Base-by-base conservation (phyloP, 2,797 vertebrate genomes). In the Poecile montanus region DNA sequence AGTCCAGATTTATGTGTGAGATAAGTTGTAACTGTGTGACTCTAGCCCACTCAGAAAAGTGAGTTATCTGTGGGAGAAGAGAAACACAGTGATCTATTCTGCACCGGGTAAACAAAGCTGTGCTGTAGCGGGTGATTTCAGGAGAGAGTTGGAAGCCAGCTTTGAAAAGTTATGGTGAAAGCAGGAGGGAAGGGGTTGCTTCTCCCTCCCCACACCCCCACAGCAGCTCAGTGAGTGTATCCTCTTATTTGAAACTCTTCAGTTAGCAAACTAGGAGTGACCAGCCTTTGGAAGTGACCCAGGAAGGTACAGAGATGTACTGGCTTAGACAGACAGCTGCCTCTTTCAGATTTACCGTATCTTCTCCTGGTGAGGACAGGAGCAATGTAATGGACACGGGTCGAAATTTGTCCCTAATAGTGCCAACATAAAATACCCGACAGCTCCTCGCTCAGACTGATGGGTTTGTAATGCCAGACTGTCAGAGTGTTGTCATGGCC, bases 41-140 rank as follows among this genome's bases (percentile, higher is more conserved):
- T 95, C 30, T 63, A 93, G 89, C 91, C 92, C 89, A 93, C 92
- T 93, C 91, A 92, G 93, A 93, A 94, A 92, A 84, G 77, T 90
- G 83, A 96, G 76, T 89, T 94, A 88, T 93, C 74, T 94, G 92
- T 92, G 89, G 87, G 91, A 93, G 89, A 90, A 91, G 72, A 89
- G 71, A 93, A 90, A 95, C 70, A 48, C 70, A 84, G 91, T 65
- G 77, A 87, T 96, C 88, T 91, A 94, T 94, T 95, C 94, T 84
- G 48, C 79, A 38, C 79, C 9, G 85, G 86, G 77, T 96, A 96
- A 95, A 94, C 94, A 96, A 93, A 96, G 83, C 93, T 94, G 80
- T 94, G 83, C 83, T 85, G 70, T 70, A n/a, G 60, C 71, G 95
- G 91, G 95, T 95, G 94, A 95, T 89, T 91, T 91, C 78, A 84